Conservation (phyloP, 1,140 invertebrate species). For the Camponotus pennsylvanicus region DNA sequence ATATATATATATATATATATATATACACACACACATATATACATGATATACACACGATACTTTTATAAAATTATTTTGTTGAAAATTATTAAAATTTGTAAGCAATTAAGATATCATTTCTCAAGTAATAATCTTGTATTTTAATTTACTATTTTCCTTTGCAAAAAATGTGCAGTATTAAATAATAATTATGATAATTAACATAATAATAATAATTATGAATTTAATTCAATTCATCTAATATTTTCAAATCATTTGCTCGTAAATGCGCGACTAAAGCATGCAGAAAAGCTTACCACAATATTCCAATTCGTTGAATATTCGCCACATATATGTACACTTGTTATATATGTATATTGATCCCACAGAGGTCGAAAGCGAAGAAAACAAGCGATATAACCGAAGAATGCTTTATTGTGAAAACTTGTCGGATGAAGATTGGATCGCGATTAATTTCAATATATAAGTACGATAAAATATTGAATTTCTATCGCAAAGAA, state of each 20-base stretch:
- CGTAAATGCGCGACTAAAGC: background rate
- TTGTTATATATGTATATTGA: constrained; percentile 57
- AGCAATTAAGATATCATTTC: background rate
- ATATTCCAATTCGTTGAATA: constrained; percentile 67
- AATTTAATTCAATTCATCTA: constrained; percentile 48
- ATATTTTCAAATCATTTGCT: constrained; percentile 56
- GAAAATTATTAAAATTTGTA: background rate
- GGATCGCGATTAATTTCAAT: constrained; percentile 36
- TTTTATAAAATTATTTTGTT: constrained; percentile 7
- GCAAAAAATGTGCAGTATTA: background rate
- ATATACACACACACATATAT: too few relatives aligned
- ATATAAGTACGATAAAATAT: background rate
- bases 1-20: too few relatives aligned
- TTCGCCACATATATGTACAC: background rate
- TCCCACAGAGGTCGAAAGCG: constrained; percentile 18
- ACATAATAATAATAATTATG: background rate
- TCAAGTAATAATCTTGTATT: background rate
- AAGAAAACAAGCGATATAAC: constrained; percentile 72
- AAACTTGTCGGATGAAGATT: constrained; percentile 60
- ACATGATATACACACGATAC: background rate
- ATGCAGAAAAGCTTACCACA: constrained; percentile 65
- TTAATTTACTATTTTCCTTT: background rate
- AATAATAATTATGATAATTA: constrained; percentile 31
- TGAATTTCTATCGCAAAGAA: constrained; percentile 10
- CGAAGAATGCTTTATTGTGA: constrained; percentile 70